A percentile compares a stretch with the other conserved stretches of the same genome.
Evolutionary conservation across 2,888 invertebrate genomes (phyloP).

Genomic region (Drosophila fulvimacula): DNA sequence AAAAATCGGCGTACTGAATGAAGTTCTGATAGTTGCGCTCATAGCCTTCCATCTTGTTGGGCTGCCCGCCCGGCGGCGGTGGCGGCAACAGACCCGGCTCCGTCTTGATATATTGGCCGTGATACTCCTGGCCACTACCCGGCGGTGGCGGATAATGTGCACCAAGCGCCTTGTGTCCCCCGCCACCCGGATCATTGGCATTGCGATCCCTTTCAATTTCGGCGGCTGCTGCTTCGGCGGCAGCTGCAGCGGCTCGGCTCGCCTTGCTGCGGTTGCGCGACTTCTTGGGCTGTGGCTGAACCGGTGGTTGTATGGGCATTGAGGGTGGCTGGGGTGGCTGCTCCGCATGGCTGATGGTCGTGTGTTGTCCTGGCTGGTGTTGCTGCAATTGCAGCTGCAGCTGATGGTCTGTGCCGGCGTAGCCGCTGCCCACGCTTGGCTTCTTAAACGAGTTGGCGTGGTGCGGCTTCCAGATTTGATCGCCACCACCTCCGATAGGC

Average conservation of each 20-base stretch:
- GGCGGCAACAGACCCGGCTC: conserved; percentile 83
- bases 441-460: conserved; percentile 84
- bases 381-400: conserved; percentile 74
- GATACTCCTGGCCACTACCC: conserved; percentile 74
- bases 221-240: conserved; percentile 72
- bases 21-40: conserved; percentile 85
- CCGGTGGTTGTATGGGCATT: conserved; percentile 58
- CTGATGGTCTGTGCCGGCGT: conserved; percentile 71
- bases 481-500: conserved; percentile 87
- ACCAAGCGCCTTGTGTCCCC: conserved; percentile 66
- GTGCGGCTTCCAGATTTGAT: conserved; percentile 85
- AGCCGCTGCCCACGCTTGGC: conserved; percentile 68
- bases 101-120: conserved; percentile 83
- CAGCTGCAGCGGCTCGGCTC: conserved; percentile 70
- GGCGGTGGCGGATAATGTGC: conserved; percentile 72
- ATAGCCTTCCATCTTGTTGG: conserved; percentile 85
- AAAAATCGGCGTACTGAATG: conserved; percentile 85
- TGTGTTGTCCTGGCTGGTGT: conserved; percentile 79
- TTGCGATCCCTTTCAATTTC: conserved; percentile 83
- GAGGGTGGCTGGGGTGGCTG: conserved; percentile 42
- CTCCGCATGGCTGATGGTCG: conserved; percentile 69
- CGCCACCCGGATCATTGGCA: conserved; percentile 84
- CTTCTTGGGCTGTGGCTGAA: conserved; percentile 65
- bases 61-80: conserved; percentile 73
- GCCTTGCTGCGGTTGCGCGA: conserved; percentile 79